A percentile compares a stretch with the other conserved stretches of the same genome.
Evolutionary conservation across 2,113 vertebrate genomes (phyloP).

Genomic region (Nothoprocta pentlandii): DNA sequence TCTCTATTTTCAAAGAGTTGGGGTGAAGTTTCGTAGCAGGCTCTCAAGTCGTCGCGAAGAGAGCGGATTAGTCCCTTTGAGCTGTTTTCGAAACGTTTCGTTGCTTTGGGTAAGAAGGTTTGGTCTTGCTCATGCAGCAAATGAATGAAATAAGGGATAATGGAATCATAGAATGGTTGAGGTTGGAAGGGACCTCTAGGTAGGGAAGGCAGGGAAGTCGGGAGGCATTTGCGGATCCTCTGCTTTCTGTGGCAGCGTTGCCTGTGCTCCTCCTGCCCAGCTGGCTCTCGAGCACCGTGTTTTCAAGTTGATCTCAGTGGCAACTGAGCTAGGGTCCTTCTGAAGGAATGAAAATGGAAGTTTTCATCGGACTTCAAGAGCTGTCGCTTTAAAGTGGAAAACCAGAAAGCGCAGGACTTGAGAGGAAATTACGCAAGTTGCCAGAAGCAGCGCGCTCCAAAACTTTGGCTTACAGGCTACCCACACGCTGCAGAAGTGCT

Average conservation of each 20-base stretch:
- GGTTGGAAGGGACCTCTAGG: no score
- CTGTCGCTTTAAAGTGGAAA: conserved; percentile 3
- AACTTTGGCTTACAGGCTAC: conserved; percentile 29
- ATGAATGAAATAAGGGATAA: neutral
- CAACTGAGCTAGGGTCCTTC: neutral
- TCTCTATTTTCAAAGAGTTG: neutral
- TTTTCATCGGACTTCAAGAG: neutral
- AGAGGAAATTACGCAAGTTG: neutral
- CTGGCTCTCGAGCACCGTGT: neutral
- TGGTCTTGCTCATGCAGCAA: neutral
- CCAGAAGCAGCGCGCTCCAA: neutral
- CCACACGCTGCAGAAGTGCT: conserved; percentile 18
- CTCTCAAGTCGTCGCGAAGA: neutral
- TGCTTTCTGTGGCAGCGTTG: neutral
- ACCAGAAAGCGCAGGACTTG: neutral
- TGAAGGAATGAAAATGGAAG: neutral
- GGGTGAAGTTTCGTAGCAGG: neutral
- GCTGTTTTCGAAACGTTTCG: neutral
- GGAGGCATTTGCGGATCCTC: neutral
- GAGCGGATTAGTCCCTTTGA: neutral
- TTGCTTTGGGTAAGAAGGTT: neutral
- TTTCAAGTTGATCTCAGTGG: neutral
- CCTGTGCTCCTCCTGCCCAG: neutral
- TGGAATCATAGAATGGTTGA: no score
- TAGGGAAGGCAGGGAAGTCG: neutral